phyloP scores from a whole-genome alignment of 2,797 vertebrate species.

The Xenentodon cancila region DNA sequence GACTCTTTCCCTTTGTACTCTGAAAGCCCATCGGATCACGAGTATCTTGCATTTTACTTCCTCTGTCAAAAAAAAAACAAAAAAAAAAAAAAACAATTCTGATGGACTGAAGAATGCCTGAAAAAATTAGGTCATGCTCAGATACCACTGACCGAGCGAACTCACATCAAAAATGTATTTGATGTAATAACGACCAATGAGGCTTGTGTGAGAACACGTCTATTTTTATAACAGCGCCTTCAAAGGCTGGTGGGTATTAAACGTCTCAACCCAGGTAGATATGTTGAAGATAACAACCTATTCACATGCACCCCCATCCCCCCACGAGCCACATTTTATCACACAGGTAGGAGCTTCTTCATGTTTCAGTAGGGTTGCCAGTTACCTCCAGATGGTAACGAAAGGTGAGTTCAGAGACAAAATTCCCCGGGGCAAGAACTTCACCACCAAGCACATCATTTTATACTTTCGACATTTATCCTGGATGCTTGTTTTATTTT shows the following conservation, averaged over 20 bases:
- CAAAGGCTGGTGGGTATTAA: constrained; percentile 2
- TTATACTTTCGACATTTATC: constrained; percentile 63
- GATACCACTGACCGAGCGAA: too few species aligned
- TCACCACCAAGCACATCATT: constrained; percentile 52
- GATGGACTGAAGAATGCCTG: neutral
- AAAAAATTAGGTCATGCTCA: too few species aligned
- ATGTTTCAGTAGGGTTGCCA: constrained; percentile 25
- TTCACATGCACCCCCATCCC: constrained; percentile 18
- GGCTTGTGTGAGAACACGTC: too few species aligned
- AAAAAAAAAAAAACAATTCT: constrained; percentile 4
- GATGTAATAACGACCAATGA: too few species aligned
- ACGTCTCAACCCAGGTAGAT: constrained; percentile 17
- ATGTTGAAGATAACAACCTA: constrained; percentile 11
- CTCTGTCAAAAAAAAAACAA: constrained; percentile 6
- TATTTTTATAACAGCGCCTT: neutral
- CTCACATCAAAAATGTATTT: too few species aligned
- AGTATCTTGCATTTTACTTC: constrained; percentile 18
- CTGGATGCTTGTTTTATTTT: constrained; percentile 6
- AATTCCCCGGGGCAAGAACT: constrained; percentile 57
- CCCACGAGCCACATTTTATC: constrained; percentile 41
- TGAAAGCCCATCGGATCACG: constrained; percentile 15
- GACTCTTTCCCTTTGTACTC: constrained; percentile 28
- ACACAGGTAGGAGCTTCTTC: constrained; percentile 47
- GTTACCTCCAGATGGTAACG: constrained; percentile 68
- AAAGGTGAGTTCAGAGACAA: constrained; percentile 55